phyloP scores from a whole-genome alignment of 2,113 vertebrate genomes.

The Gallinago paraguaiae region DNA sequence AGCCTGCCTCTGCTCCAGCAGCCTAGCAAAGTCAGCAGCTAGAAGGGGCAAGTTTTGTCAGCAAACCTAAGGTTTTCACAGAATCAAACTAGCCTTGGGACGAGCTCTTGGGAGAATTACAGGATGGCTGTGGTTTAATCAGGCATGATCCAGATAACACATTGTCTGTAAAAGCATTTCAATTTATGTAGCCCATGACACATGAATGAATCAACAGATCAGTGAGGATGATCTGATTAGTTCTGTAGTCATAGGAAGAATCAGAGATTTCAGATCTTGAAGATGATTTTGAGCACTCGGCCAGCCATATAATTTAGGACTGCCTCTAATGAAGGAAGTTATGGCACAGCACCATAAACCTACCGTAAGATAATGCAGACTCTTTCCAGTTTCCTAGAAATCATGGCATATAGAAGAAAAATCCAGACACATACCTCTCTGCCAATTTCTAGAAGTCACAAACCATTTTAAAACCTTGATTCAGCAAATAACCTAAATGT shows the following conservation, averaged over 20 bases:
- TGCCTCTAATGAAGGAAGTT: not conserved
- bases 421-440: not conserved
- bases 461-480: not conserved
- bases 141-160: not conserved
- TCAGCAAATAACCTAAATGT: not conserved
- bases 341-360: rapidly evolving
- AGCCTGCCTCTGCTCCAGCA: not conserved
- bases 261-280: not conserved
- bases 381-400: not conserved
- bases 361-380: not conserved
- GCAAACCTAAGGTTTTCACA: not conserved
- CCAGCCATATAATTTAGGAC: not conserved
- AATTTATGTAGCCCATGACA: not conserved
- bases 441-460: not conserved
- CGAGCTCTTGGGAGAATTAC: not conserved
- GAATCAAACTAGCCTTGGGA: not conserved
- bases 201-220: not conserved
- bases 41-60: not conserved
- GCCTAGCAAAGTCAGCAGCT: not conserved
- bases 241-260: not conserved
- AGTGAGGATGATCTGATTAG: not conserved
- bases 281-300: not conserved
- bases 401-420: not conserved
- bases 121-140: not conserved
- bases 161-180: not conserved